These are phyloP conservation scores for Lycophotia porphyrea DNA, from an alignment of 2,888 invertebrate species.

Conservation along the genomic window DNA sequence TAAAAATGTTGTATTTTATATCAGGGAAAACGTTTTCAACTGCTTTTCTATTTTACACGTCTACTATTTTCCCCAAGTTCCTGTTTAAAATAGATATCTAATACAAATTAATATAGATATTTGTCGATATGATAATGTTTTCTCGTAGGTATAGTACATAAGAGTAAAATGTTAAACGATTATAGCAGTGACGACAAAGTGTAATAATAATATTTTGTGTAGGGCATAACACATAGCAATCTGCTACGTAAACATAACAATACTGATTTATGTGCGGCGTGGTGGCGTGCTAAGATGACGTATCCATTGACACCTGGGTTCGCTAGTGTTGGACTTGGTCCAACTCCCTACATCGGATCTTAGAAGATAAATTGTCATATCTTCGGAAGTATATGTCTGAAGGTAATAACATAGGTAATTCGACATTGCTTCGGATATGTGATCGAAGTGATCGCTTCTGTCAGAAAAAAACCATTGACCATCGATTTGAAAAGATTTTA, in stretches of 20 bases:
- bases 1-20: neutral
- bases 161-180: neutral
- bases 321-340: slow-evolving; percentile 21
- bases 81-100: neutral
- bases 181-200: neutral
- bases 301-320: slow-evolving; percentile 15
- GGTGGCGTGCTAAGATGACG: slow-evolving; percentile 29
- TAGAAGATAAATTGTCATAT: neutral
- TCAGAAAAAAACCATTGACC: neutral
- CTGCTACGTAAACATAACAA: slow-evolving; percentile 25
- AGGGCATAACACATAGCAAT: slow-evolving; percentile 20
- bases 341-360: slow-evolving; percentile 4
- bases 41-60: neutral
- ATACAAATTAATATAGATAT: neutral
- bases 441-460: neutral
- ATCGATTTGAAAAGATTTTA: slow-evolving; percentile 10
- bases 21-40: neutral
- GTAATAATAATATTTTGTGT: slow-evolving; percentile 5
- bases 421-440: neutral
- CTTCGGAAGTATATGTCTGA: neutral
- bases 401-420: neutral
- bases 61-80: neutral
- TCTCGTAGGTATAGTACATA: neutral
- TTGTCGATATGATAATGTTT: neutral
- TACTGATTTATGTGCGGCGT: slow-evolving; percentile 20